These are phyloP conservation scores for Dendrolimus houi DNA, from an alignment of 2,888 invertebrate genomes.

Conservation along the genomic window DNA sequence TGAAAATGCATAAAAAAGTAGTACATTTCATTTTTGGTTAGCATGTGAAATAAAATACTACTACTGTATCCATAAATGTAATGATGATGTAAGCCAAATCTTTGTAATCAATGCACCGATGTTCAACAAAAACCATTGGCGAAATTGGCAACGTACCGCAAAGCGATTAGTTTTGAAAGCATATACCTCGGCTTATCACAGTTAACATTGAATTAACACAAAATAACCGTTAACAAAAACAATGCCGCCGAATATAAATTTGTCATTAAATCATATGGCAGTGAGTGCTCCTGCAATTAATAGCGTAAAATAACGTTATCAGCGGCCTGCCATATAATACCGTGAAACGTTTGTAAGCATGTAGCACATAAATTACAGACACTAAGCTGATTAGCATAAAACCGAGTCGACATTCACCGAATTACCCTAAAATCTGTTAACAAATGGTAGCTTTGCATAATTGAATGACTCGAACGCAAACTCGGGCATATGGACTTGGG, in stretches of 20 bases:
- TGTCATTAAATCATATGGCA: conserved; percentile 53
- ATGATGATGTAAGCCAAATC: no score
- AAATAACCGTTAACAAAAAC: conserved; percentile 56
- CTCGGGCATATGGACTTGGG: conserved; percentile 46
- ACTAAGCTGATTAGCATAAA: conserved; percentile 71
- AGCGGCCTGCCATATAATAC: conserved; percentile 40
- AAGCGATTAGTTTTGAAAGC: conserved; percentile 2
- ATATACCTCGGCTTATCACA: conserved; percentile 21
- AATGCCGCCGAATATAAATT: conserved; percentile 43
- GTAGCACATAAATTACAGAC: conserved; percentile 64
- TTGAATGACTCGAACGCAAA: conserved; percentile 57
- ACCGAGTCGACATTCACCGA: conserved; percentile 58
- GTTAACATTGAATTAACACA: conserved; percentile 53
- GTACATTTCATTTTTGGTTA: no score
- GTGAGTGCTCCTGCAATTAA: conserved; percentile 65
- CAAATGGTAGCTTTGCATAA: conserved; percentile 73
- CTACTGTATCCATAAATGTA: no score
- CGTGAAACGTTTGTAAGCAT: conserved; percentile 54
- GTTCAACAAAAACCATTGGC: no score
- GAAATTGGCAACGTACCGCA: no score
- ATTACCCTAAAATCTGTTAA: conserved; percentile 72
- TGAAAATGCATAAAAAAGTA: no score
- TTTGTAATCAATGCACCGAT: no score
- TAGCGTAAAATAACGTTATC: conserved; percentile 62
- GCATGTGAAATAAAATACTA: no score